Base-by-base conservation (phyloP, 2,797 vertebrate species). In the Margarornis squamiger region DNA sequence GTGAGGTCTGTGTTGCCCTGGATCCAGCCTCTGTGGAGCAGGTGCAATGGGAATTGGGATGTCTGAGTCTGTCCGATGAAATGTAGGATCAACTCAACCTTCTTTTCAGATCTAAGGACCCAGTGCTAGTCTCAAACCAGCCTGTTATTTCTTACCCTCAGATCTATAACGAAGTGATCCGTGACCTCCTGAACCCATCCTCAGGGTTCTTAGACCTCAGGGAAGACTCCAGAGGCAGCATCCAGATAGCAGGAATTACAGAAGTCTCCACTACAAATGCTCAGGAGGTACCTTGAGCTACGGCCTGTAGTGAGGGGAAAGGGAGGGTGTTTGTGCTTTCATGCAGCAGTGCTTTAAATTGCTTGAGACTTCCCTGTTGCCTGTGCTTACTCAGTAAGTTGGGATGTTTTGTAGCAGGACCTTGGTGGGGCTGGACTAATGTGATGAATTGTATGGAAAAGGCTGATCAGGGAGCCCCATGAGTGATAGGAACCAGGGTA, bases 111-210 rank as follows among this genome's bases (percentile, higher is more conserved):
- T 21, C 41, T 27, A 41, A 55, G 30, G 41, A 61, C n/a, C 27
- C n/a, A 70, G 12, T 13, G 17, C 19, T 23, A 10, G 8, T 23
- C 54, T 62, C 22, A 23, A n/a, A 59, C 34, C 39, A 43, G 15
- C 24, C 6, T 23, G 45, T 63, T 1, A 0, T 43, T 26, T 78
- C 61, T 92, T 63, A 63, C 49, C 80, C 29, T 57, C 83, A 98
- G 98, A 97, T 98, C 84, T 98, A 98, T 83, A 98, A 98, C 0
- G 94, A 98, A 80, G 94, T 97, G 67, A 98, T 98, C 63, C 79
- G 86, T 49, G 98, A 98, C 72, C 97, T 98, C 43, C 95, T 98
- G 86, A 98, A 97, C 36, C 97, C 97, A 4, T 96, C 97, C 24
- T 98, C 92, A 0, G 98, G 96, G 22, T 96, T 96, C 87, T 95